Evolutionary conservation across 2,113 vertebrate species (phyloP), one percentile per base, ranked within the genome.

Genomic region (Chinchilla lanigera): DNA sequence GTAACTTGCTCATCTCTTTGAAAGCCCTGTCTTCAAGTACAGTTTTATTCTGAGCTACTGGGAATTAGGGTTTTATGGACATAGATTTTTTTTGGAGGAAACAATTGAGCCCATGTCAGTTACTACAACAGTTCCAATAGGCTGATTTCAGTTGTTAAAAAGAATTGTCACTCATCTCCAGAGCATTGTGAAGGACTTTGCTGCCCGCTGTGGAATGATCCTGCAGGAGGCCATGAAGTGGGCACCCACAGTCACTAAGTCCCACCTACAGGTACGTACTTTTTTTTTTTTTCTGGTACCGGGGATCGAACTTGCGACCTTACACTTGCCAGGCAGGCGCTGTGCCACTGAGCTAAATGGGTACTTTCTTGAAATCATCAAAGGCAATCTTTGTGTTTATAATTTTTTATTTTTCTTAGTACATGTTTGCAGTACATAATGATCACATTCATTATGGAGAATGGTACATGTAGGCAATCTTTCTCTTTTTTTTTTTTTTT

Each of bases 191-290:
- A 99, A 99, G 95, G 99, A 99, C 98, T 99, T 99, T 77, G 99
- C 99, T 13, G 99, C 99, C 24, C 99, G 99, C 86, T 99, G 99
- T 98, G 99, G 99, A 60, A 99, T 99, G 99, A 99, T 99, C 97
- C 98, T 99, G 4, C 99, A 99, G 95, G 99, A 99, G 97, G 99
- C 99, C 13, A 99, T 99, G 99, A 99, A 99, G 88, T 99, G 99
- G 99, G 99, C 99, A 2, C 99, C 99, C 20, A 99, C 99, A 0
- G 99, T 99, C 94, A 99, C 99, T 75, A 99, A 99, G 97, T 99
- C 99, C 86, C 99, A 99, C 96, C 98, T 99, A 14, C 99, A 99
- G 99, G 99, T n/a, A n/a, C n/a, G n/a, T n/a, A n/a, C n/a, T n/a
- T n/a, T n/a, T n/a, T n/a, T n/a, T n/a, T n/a, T n/a, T n/a, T n/a